Evolutionary conservation across 2,888 invertebrate species (phyloP), one percentile per base, ranked within the genome.

Genomic region (Strigamia transsilvanica): DNA sequence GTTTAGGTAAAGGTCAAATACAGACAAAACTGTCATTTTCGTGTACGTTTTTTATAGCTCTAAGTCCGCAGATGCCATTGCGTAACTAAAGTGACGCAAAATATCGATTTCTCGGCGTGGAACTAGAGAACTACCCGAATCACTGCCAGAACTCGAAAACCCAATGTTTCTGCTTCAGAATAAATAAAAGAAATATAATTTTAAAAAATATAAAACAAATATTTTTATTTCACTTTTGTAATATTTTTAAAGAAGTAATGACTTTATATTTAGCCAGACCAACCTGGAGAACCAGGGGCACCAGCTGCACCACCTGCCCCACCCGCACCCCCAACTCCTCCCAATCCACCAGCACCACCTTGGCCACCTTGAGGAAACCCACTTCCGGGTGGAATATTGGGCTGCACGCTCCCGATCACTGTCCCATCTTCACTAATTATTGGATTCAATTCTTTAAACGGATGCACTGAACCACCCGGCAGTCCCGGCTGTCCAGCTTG

Each of bases 311-410:
- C 61, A 9, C 61, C 61, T 21, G 9, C 18, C 3, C 61, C 61
- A n/a, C 61, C 61, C 1, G 18, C 61, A n/a, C 61, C 61, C 18
- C 61, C 61, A 61, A 18, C 51, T 51, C 61, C 61, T 61, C 61
- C 61, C n/a, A 18, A 10, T 0, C 61, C 61, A 23, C 61, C 61
- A n/a, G 18, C 61, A 12, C 61, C 61, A 18, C 61, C 61, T 23
- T 61, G 18, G 18, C 61, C 61, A 23, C 61, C 23, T 12, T 61
- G 21, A n/a, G 46, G 46, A 46, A 2, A 46, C 15, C 46, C 46
- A 46, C 42, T 42, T 42, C 42, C 42, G 42, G 42, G 42, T 13
- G 10, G 10, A 13, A 42, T n/a, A 9, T 3, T 18, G 10, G 46
- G 46, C 13, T 46, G 13, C n/a, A 46, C 61, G 2, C 5, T 61